A percentile compares a stretch with the other conserved stretches of the same genome.
These are phyloP conservation scores for Trematomus loennbergii DNA, from an alignment of 2,113 vertebrate species.

Conservation along the genomic window DNA sequence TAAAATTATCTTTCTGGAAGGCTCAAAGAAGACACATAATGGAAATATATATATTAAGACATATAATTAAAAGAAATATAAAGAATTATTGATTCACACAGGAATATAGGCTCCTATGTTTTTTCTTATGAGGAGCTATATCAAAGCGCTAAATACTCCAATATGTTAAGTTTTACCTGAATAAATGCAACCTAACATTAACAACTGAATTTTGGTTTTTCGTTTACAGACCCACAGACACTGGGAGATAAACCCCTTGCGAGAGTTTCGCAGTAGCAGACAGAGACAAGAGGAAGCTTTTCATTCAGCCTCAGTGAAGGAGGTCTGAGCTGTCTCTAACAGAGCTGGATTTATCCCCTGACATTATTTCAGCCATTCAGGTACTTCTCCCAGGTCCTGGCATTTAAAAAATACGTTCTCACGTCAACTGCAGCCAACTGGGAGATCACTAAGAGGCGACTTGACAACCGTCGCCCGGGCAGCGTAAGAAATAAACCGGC, in stretches of 20 bases:
- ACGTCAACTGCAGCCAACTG: constrained; percentile 23
- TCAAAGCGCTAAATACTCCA: too few relatives aligned
- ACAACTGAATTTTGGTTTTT: too few relatives aligned
- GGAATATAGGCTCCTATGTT: too few relatives aligned
- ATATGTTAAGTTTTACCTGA: too few relatives aligned
- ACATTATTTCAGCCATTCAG: constrained; percentile 56
- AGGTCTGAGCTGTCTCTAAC: constrained; percentile 3
- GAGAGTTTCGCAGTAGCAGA: constrained; percentile 21
- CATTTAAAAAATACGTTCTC: constrained; percentile 67
- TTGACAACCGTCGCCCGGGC: constrained; percentile 33
- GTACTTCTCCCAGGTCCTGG: constrained; percentile 43
- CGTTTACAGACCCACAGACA: background rate
- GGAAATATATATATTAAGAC: too few relatives aligned
- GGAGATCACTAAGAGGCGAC: constrained; percentile 14
- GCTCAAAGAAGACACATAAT: too few relatives aligned
- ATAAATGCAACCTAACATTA: too few relatives aligned
- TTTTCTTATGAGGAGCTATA: too few relatives aligned
- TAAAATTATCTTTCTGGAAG: too few relatives aligned
- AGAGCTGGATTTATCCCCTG: constrained; percentile 54
- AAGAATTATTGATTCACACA: too few relatives aligned
- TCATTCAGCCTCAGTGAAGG: constrained; percentile 14
- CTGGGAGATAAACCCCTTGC: background rate
- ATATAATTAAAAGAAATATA: too few relatives aligned
- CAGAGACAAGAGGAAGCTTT: constrained; percentile 12
- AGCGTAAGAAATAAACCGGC: constrained; percentile 9